Conservation (phyloP, 2,113 vertebrate species). For the Scopus umbretta region DNA sequence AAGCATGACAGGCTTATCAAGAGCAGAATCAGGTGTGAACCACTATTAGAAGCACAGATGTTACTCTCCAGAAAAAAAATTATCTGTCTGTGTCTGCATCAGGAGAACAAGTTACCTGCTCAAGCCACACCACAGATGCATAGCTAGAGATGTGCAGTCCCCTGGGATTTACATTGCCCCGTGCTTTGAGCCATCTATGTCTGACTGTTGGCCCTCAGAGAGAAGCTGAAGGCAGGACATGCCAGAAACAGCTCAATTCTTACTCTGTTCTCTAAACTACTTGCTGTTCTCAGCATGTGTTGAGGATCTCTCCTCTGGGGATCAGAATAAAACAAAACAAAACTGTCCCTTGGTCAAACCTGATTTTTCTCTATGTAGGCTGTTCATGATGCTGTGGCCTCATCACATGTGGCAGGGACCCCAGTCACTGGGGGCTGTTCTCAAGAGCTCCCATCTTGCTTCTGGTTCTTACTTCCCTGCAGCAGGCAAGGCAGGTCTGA, state of each 20-base stretch:
- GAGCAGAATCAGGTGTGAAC: background rate
- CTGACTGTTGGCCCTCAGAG: background rate
- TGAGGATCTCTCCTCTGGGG: no score
- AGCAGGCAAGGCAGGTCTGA: background rate
- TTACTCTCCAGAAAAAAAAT: background rate
- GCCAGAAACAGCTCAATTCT: background rate
- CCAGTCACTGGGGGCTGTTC: background rate
- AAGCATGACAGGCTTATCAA: background rate
- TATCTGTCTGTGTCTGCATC: background rate
- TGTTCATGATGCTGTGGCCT: background rate
- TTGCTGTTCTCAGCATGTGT: background rate
- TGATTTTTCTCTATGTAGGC: background rate
- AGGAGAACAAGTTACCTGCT: background rate
- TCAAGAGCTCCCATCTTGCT: background rate
- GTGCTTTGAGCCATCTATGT: background rate
- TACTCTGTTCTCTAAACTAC: background rate
- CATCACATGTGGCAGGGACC: background rate
- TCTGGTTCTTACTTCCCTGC: background rate
- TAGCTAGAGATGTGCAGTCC: background rate
- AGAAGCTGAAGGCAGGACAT: background rate
- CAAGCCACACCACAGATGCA: background rate
- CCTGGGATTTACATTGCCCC: background rate
- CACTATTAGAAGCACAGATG: background rate
- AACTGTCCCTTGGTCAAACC: background rate
- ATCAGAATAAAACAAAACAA: background rate